Conservation (phyloP, 2,113 vertebrate genomes). For the Pelodiscus sinensis region DNA sequence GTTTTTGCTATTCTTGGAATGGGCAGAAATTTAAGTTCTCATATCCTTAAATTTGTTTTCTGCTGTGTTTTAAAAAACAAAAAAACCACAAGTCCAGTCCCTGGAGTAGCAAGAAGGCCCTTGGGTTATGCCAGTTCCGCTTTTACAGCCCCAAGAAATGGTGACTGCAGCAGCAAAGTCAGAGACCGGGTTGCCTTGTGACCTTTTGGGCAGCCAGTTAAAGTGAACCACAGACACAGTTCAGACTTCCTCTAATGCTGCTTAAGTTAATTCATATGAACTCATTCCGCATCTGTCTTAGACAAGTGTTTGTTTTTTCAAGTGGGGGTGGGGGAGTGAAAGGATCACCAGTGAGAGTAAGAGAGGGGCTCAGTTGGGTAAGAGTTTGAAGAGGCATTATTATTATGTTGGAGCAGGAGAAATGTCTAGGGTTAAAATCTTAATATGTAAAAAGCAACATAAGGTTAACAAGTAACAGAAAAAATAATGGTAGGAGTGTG, state of each 20-base stretch:
- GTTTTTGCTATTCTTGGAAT: background rate
- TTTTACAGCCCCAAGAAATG: background rate
- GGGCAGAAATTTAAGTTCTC: background rate
- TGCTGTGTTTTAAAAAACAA: background rate
- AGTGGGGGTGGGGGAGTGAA: background rate
- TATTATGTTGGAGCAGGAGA: background rate
- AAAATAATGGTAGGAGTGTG: background rate
- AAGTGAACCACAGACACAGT: background rate
- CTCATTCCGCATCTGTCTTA: background rate
- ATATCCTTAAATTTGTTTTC: background rate
- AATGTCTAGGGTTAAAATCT: background rate
- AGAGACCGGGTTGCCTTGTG: background rate
- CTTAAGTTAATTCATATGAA: background rate
- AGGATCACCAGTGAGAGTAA: background rate
- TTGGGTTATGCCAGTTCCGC: background rate
- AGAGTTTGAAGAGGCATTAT: background rate
- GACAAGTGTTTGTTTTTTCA: background rate
- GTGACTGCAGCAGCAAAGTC: background rate
- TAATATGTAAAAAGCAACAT: background rate
- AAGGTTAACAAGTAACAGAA: background rate
- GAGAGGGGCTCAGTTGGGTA: background rate
- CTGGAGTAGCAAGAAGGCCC: background rate
- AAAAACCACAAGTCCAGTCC: background rate
- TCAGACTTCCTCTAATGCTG: background rate
- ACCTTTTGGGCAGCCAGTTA: background rate